phyloP scores from a whole-genome alignment of 2,797 vertebrate genomes.

The Galaxias olidus region DNA sequence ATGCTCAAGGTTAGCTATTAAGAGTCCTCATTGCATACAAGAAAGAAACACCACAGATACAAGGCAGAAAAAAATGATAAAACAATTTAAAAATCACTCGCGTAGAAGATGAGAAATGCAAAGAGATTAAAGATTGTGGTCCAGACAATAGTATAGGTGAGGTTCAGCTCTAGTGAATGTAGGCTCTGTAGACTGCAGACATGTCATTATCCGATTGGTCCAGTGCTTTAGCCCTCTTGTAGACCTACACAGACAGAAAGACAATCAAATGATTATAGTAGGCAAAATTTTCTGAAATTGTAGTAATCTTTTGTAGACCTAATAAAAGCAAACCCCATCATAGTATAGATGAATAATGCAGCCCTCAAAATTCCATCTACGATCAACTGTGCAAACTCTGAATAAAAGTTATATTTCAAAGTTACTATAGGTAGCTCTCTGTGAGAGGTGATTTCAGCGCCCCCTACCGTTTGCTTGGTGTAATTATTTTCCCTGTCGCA shows the following conservation, averaged over 20 bases:
- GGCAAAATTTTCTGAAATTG: too few relatives aligned
- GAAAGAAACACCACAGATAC: constrained; percentile 63
- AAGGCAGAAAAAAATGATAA: constrained; percentile 68
- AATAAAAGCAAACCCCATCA: too few relatives aligned
- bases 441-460: too few relatives aligned
- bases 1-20: constrained; percentile 55
- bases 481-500: too few relatives aligned
- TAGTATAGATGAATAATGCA: too few relatives aligned
- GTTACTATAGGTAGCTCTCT: too few relatives aligned
- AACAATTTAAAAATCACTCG: constrained; percentile 12
- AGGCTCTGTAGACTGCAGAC: constrained; percentile 98
- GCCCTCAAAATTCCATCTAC: too few relatives aligned
- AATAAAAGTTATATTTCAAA: too few relatives aligned
- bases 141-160: constrained; percentile 74
- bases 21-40: constrained; percentile 49
- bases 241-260: constrained; percentile 78
- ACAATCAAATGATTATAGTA: not conserved
- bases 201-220: constrained; percentile 99
- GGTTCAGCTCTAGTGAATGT: constrained; percentile 88
- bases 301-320: too few relatives aligned
- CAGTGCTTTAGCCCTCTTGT: constrained; percentile 98
- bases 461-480: too few relatives aligned
- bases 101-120: constrained; percentile 47
- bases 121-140: constrained; percentile 69
- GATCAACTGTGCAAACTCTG: too few relatives aligned